Base-by-base conservation (phyloP, 2,797 vertebrate genomes). In the Gymnodraco acuticeps region DNA sequence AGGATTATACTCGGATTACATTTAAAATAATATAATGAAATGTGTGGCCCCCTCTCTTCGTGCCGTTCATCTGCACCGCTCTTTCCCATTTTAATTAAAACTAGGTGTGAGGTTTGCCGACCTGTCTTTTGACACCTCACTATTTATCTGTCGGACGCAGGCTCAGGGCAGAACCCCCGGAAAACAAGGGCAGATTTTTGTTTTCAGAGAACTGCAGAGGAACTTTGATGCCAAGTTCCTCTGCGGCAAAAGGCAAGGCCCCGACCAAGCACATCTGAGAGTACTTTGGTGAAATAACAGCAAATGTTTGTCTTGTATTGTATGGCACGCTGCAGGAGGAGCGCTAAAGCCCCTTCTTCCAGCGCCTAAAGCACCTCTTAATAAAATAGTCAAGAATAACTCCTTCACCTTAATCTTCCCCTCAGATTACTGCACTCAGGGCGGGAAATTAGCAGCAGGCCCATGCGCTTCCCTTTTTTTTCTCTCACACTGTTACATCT, bases 221-320 rank as follows among this genome's bases (percentile, higher is more conserved):
- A 87, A 83, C 92, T 94, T 95, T 94, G 91, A 95, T 93, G 93
- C 90, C 91, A 89, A 90, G 90, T 87, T 93, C 83, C 83, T 94
- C 92, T 61, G 58, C 85, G 63, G 73, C 79, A 85, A 90, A 91
- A 91, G 70, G 85, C 83, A 85, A 88, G 83, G 82, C 88, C 66
- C 66, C 56, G 68, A 82, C 89, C 78, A 77, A 67, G 84, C 88
- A 95, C 95, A 93, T 96, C 95, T 96, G 96, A 96, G 85, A 96
- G 82, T 81, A 88, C 93, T 95, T 96, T 96, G 89, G 93, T 93
- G 95, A 93, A 96, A 95, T 95, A 96, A 96, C 94, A 95, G 92
- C 94, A 94, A 93, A 94, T 95, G 94, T 95, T 96, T 96, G 93
- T 95, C 92, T 96, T 95, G 94, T 95, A 96, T 96, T 96, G 94